These are phyloP conservation scores for Microhierax caerulescens DNA, from an alignment of 2,797 vertebrate genomes.

Conservation along the genomic window DNA sequence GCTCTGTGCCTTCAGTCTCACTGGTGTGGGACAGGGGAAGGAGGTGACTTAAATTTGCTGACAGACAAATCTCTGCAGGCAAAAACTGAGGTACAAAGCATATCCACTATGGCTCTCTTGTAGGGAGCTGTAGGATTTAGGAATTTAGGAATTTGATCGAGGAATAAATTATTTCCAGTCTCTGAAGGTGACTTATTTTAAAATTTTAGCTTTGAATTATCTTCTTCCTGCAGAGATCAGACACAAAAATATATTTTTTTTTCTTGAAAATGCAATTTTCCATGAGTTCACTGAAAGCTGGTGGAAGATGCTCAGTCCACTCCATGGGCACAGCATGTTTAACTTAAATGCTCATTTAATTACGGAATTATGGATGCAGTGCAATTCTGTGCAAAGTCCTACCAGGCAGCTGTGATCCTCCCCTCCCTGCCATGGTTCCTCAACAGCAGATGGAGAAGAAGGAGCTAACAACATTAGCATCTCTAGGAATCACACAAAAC, in stretches of 20 bases:
- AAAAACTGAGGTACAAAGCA: neutral
- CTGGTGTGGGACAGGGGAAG: neutral
- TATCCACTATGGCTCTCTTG: neutral
- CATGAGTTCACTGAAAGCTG: neutral
- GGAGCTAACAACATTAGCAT: too few species aligned
- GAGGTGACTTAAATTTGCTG: neutral
- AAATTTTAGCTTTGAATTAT: neutral
- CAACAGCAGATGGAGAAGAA: neutral
- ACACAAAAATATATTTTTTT: neutral
- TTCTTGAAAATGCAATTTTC: slow-evolving; percentile 12
- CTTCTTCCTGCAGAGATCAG: neutral
- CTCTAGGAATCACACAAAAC: too few species aligned
- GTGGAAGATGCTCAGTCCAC: neutral
- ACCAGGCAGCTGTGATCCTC: neutral
- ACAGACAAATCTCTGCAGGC: neutral
- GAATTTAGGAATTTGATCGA: neutral
- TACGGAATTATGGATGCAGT: neutral
- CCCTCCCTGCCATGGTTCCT: rapidly evolving
- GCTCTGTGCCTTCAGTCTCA: neutral
- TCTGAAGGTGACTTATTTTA: neutral
- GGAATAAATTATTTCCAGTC: neutral
- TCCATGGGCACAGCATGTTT: neutral
- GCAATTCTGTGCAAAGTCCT: neutral
- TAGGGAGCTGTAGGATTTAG: neutral
- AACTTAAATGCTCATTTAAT: neutral